Percentiles rank a stretch among this genome's conserved stretches.
Conservation (phyloP, 2,113 vertebrate genomes). For the Sorex fumeus region DNA sequence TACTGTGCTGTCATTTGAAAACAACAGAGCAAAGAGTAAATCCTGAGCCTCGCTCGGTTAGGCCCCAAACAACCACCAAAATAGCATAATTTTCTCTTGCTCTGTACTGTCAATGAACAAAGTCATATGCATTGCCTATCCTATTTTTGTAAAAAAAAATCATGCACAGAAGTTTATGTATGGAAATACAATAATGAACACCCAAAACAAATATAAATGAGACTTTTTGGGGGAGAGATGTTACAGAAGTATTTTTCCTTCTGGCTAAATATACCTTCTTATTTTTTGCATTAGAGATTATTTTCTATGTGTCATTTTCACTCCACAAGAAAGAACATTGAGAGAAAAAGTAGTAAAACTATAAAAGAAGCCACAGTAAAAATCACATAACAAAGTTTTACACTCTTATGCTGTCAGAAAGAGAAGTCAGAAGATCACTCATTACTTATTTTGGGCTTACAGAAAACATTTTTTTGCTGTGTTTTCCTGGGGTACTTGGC, state of each 20-base stretch:
- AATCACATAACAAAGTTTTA: not conserved
- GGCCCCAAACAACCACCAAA: too few species aligned
- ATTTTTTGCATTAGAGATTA: not conserved
- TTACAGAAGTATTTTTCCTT: conserved; percentile 38
- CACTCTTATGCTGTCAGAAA: not conserved
- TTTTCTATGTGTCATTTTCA: conserved; percentile 20
- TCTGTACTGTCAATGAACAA: not conserved
- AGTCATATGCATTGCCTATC: not conserved
- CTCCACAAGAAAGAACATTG: conserved; percentile 1
- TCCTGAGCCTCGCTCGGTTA: too few species aligned
- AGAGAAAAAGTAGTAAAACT: conserved; percentile 1
- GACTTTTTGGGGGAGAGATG: not conserved
- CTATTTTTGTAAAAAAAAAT: conserved; percentile 18
- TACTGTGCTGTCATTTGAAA: not conserved
- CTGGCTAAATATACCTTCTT: not conserved
- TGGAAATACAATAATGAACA: not conserved
- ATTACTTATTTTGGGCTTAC: conserved; percentile 3
- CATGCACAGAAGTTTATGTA: not conserved
- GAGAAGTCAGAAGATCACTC: not conserved
- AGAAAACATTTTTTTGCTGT: not conserved
- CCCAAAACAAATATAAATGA: not conserved
- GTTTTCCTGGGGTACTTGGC: not conserved
- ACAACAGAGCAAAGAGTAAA: too few species aligned
- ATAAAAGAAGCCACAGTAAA: not conserved
- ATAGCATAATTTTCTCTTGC: not conserved